These are phyloP conservation scores for Pyrrhosoma nymphula DNA, from an alignment of 2,888 invertebrate genomes.

Conservation along the genomic window DNA sequence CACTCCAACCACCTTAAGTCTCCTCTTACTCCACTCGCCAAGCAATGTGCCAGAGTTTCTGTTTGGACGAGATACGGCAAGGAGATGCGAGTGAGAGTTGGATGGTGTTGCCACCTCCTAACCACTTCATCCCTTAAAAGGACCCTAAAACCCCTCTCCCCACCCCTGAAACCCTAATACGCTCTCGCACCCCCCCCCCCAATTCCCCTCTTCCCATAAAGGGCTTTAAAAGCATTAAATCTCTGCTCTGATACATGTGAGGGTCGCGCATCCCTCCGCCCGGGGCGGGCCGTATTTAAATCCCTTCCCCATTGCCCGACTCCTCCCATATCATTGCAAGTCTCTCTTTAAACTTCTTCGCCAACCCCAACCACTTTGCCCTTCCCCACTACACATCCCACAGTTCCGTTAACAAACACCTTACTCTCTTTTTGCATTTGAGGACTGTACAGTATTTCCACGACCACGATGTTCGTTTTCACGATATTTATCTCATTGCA, in stretches of 20 bases:
- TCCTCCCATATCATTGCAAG: neutral
- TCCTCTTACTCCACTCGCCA: neutral
- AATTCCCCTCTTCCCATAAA: neutral
- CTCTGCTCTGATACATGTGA: neutral
- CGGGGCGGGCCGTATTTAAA: neutral
- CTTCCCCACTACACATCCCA: neutral
- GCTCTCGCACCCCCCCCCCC: neutral
- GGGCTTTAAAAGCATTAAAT: constrained; percentile 63
- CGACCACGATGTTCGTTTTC: too few species aligned
- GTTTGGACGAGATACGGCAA: constrained; percentile 43
- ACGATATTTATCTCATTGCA: too few species aligned
- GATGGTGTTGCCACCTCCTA: neutral
- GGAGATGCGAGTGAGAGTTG: neutral
- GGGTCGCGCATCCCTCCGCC: neutral
- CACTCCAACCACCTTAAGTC: too few species aligned
- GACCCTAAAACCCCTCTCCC: neutral
- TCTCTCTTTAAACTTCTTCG: neutral
- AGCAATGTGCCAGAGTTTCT: neutral
- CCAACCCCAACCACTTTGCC: neutral
- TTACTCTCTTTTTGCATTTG: too few species aligned
- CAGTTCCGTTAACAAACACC: too few species aligned
- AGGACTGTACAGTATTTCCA: too few species aligned
- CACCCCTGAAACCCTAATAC: neutral
- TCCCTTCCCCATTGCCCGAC: neutral
- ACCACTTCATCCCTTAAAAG: neutral